These are phyloP conservation scores for Drosophila demipolita DNA, from an alignment of 2,888 invertebrate species.

Conservation along the genomic window DNA sequence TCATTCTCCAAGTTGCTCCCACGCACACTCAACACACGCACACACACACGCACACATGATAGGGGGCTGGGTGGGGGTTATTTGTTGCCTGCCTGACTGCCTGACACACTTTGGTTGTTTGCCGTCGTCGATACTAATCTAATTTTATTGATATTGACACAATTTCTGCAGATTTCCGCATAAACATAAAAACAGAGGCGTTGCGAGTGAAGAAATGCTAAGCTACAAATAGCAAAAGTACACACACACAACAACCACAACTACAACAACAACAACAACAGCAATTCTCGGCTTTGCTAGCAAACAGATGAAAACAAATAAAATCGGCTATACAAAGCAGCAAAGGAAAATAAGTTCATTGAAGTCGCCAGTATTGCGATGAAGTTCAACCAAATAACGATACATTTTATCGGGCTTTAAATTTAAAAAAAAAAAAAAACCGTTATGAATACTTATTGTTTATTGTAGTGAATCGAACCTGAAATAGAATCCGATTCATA, in stretches of 20 bases:
- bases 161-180: constrained; percentile 84
- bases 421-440: not conserved
- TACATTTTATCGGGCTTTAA: not conserved
- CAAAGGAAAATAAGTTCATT: constrained; percentile 47
- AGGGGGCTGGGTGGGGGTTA: constrained; percentile 17
- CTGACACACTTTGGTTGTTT: constrained; percentile 59
- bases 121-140: constrained; percentile 83
- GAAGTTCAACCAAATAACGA: constrained; percentile 27
- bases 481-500: not conserved
- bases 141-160: constrained; percentile 85
- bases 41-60: constrained; percentile 1
- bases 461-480: not conserved
- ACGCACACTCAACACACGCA: constrained; percentile 13
- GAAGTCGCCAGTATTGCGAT: constrained; percentile 28
- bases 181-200: constrained; percentile 80
- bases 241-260: constrained; percentile 13
- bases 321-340: constrained; percentile 37
- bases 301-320: constrained; percentile 68
- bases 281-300: constrained; percentile 18
- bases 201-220: constrained; percentile 25
- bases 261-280: constrained; percentile 6
- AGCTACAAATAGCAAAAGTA: constrained; percentile 40
- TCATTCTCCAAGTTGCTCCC: constrained; percentile 30
- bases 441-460: not conserved
- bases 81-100: constrained; percentile 55